Evolutionary conservation across 2,797 vertebrate genomes (phyloP).

Genomic region (Enteromius fasciolatus): DNA sequence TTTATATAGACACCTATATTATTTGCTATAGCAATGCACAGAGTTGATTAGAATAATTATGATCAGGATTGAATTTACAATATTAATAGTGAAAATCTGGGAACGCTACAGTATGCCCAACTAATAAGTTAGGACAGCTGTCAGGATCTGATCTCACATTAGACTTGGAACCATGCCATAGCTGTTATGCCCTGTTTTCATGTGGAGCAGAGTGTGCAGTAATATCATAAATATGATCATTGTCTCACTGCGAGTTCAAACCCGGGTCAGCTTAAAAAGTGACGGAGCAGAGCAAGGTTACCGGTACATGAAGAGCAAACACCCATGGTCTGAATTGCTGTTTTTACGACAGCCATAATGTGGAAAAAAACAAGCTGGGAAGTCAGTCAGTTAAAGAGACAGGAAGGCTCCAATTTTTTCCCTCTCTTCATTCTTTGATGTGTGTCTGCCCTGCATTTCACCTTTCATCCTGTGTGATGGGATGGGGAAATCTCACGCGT

Average conservation of each 20-base stretch:
- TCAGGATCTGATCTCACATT: conserved; percentile 52
- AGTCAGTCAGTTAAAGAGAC: conserved; percentile 63
- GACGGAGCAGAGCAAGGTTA: conserved; percentile 74
- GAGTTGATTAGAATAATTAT: neutral
- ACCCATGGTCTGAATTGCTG: conserved; percentile 63
- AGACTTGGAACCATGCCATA: conserved; percentile 66
- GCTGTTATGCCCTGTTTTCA: conserved; percentile 50
- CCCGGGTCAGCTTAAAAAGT: conserved; percentile 78
- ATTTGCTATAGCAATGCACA: neutral
- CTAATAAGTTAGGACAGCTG: neutral
- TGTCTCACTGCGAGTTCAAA: conserved; percentile 81
- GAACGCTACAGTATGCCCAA: neutral
- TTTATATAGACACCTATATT: neutral
- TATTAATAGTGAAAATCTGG: neutral
- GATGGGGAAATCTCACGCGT: conserved; percentile 43
- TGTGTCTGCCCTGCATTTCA: conserved; percentile 68
- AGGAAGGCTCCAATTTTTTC: conserved; percentile 70
- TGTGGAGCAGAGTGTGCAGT: conserved; percentile 56
- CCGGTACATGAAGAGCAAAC: conserved; percentile 74
- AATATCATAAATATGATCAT: conserved; percentile 74
- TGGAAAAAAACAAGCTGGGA: conserved; percentile 57
- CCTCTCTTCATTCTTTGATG: conserved; percentile 58
- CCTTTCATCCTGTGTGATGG: conserved; percentile 59
- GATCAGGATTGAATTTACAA: neutral
- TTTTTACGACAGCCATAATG: conserved; percentile 71